A percentile compares a stretch with the other conserved stretches of the same genome.
These are phyloP conservation scores for Tachina fera DNA, from an alignment of 2,888 invertebrate species.

Conservation along the genomic window DNA sequence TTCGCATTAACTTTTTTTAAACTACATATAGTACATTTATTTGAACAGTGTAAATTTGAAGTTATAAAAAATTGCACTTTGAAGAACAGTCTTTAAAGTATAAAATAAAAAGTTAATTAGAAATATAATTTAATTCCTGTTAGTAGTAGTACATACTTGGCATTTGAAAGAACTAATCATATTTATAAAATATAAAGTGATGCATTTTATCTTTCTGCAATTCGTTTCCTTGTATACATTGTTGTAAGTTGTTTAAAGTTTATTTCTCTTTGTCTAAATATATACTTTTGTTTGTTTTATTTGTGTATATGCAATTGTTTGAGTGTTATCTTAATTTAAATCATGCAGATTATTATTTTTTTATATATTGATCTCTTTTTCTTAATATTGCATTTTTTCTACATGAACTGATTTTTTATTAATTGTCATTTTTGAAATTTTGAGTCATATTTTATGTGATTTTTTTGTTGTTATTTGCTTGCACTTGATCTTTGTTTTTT, in stretches of 20 bases:
- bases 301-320: constrained; percentile 48
- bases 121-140: constrained; percentile 29
- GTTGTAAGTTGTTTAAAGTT: constrained; percentile 22
- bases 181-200: constrained; percentile 22
- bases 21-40: background rate
- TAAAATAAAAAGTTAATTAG: background rate
- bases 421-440: constrained; percentile 40
- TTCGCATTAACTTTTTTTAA: too few relatives aligned
- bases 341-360: constrained; percentile 55
- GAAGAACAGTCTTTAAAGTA: constrained; percentile 10
- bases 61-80: constrained; percentile 3
- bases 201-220: constrained; percentile 9
- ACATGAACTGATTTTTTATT: constrained; percentile 37
- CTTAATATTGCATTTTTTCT: constrained; percentile 10
- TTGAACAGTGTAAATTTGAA: background rate
- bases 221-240: constrained; percentile 58
- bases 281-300: constrained; percentile 44
- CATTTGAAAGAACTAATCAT: constrained; percentile 12
- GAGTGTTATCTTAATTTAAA: constrained; percentile 50
- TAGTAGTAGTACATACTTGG: constrained; percentile 48
- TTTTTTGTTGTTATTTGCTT: constrained; percentile 46
- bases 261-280: constrained; percentile 55
- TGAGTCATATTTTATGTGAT: constrained; percentile 52
- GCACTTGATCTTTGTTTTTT: constrained; percentile 13
- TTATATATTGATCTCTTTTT: constrained; percentile 46